Conservation (phyloP, 2,888 invertebrate species). For the Agrotis clavis region DNA sequence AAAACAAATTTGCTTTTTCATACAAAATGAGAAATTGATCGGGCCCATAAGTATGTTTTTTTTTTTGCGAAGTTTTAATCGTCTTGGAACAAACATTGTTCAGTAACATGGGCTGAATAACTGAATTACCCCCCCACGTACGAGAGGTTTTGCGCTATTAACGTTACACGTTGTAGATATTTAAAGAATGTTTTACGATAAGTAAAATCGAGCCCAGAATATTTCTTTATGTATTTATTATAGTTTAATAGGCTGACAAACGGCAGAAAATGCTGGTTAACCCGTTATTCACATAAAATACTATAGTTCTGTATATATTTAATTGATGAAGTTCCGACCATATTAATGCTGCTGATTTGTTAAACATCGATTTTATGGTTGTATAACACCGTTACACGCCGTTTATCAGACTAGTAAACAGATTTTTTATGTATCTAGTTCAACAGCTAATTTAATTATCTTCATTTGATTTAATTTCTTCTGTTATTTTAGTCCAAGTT, state of each 20-base stretch:
- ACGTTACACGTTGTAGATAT: no score
- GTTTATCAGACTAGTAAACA: constrained; percentile 3
- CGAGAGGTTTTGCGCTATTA: no score
- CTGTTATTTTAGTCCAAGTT: background rate
- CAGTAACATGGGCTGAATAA: background rate
- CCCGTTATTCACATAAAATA: background rate
- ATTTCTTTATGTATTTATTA: constrained; percentile 2
- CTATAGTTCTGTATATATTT: background rate
- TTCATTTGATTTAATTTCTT: background rate
- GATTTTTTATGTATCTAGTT: background rate
- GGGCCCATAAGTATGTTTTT: no score
- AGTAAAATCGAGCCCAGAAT: constrained; percentile 2
- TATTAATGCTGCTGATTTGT: constrained; percentile 1
- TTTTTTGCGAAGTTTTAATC: no score
- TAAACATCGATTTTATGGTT: constrained; percentile 14
- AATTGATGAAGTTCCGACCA: constrained; percentile 14
- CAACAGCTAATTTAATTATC: background rate
- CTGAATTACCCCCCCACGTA: background rate
- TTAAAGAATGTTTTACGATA: constrained; percentile 10
- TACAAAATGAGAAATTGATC: no score
- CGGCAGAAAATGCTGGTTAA: constrained; percentile 6
- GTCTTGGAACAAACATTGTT: no score
- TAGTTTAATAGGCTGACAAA: constrained; percentile 3
- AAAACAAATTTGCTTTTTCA: no score
- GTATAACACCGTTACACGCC: background rate